Conservation (phyloP, 2,888 invertebrate genomes). For the Stenodema calcarata region DNA sequence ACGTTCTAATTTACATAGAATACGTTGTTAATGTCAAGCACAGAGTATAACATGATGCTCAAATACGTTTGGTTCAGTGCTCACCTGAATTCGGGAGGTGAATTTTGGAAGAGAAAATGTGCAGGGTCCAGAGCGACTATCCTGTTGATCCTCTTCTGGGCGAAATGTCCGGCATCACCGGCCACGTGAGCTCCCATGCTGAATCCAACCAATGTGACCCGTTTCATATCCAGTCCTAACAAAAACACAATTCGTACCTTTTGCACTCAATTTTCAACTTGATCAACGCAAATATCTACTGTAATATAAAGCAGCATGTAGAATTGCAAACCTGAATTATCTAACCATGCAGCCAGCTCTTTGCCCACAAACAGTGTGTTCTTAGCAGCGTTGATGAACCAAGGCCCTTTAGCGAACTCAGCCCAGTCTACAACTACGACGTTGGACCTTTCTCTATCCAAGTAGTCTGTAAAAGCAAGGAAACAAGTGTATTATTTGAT, state of each 20-base stretch:
- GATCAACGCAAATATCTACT: no score
- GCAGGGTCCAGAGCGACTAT: constrained; percentile 69
- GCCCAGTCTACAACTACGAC: constrained; percentile 64
- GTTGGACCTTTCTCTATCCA: constrained; percentile 60
- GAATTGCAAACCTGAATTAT: constrained; percentile 59
- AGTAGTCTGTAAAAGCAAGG: constrained; percentile 50
- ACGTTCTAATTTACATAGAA: no score
- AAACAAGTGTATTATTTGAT: background rate
- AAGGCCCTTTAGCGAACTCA: constrained; percentile 60
- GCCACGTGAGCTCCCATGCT: constrained; percentile 66
- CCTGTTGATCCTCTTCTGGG: constrained; percentile 65
- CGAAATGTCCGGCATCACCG: constrained; percentile 68
- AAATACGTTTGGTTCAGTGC: background rate
- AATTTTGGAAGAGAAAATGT: constrained; percentile 66
- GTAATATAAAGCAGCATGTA: no score
- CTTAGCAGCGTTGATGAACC: constrained; percentile 62
- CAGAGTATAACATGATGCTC: background rate
- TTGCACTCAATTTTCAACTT: no score
- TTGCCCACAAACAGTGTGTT: constrained; percentile 61
- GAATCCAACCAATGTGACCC: constrained; percentile 64
- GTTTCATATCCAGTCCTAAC: constrained; percentile 58
- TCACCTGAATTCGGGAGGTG: constrained; percentile 65
- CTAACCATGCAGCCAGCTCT: constrained; percentile 62
- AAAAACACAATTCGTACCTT: background rate
- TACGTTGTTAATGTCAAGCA: no score